A percentile compares a stretch with the other conserved stretches of the same genome.
These are phyloP conservation scores for Ceratotherium simum DNA, from an alignment of 2,113 vertebrate species.

Conservation along the genomic window DNA sequence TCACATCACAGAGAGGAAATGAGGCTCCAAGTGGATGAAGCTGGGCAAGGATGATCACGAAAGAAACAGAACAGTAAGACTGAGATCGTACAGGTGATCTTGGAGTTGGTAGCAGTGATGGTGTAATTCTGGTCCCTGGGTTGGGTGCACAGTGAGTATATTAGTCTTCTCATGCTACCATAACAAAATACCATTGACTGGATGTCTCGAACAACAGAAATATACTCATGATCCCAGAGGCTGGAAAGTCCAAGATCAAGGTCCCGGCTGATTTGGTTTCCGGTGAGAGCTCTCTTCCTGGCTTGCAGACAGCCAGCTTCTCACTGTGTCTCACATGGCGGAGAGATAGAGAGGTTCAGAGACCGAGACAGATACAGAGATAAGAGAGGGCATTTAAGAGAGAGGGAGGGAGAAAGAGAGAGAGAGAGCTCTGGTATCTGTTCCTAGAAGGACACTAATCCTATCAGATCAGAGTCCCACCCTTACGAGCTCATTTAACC, in stretches of 20 bases:
- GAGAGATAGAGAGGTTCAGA: not conserved
- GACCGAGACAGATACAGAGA: too few relatives aligned
- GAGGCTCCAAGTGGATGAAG: not conserved
- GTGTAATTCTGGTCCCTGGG: not conserved
- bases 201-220: not conserved
- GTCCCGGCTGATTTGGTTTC: not conserved
- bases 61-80: not conserved
- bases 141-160: not conserved
- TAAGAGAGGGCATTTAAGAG: not conserved
- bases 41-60: not conserved
- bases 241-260: not conserved
- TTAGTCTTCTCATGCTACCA: not conserved
- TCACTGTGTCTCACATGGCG: not conserved
- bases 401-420: not conserved
- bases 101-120: not conserved
- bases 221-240: not conserved
- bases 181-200: not conserved
- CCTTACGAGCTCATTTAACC: not conserved
- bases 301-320: not conserved
- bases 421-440: not conserved
- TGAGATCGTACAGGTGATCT: not conserved
- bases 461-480: not conserved
- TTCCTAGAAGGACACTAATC: not conserved
- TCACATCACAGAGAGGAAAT: not conserved
- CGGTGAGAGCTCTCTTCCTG: not conserved